Conservation (phyloP, 1,140 invertebrate genomes). For the Cyrtorhinus lividipennis region DNA sequence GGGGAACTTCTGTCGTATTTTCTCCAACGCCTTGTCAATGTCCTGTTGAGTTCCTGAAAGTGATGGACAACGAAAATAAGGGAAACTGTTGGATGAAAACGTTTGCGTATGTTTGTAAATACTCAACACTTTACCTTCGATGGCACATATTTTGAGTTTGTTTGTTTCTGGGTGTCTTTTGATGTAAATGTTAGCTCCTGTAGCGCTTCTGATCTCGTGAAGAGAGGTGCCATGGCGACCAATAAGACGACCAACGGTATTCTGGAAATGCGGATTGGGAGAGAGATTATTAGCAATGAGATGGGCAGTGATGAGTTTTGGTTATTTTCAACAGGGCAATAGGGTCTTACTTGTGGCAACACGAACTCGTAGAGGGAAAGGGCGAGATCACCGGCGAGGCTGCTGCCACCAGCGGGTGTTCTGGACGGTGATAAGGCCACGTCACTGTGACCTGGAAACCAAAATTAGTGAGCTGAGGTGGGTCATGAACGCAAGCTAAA, state of each 20-base stretch:
- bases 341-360: conserved; percentile 25
- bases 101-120: too few species aligned
- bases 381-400: conserved; percentile 24
- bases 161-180: conserved; percentile 55
- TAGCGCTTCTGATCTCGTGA: conserved; percentile 59
- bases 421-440: conserved; percentile 40
- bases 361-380: conserved; percentile 24
- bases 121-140: conserved; percentile 73
- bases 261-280: conserved; percentile 47
- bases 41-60: conserved; percentile 46
- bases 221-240: conserved; percentile 71
- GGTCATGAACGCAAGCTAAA: too few species aligned
- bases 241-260: conserved; percentile 72
- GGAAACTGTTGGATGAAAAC: conserved; percentile 4
- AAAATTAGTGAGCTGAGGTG: too few species aligned
- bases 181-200: conserved; percentile 60
- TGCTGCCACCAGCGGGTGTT: conserved; percentile 26
- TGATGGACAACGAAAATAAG: not conserved
- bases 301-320: too few species aligned
- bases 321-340: too few species aligned
- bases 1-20: conserved; percentile 74
- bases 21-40: conserved; percentile 60
- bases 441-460: conserved; percentile 54
- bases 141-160: conserved; percentile 61
- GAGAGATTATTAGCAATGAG: too few species aligned